Base-by-base conservation (phyloP, 2,888 invertebrate genomes). In the Heliconius ethilla region DNA sequence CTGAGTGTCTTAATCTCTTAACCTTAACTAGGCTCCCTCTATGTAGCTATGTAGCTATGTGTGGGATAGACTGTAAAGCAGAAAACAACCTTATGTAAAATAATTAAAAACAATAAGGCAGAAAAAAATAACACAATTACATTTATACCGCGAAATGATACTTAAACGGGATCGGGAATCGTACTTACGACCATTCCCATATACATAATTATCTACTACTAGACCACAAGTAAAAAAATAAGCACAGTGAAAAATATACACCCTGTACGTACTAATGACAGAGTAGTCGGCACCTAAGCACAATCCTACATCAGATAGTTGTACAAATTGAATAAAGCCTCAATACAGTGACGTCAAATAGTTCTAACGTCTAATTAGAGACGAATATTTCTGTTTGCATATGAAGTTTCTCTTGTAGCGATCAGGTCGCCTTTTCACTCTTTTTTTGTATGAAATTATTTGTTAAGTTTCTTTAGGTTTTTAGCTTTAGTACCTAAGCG, bases 271-370 rank as follows among this genome's bases (percentile, higher is more conserved):
- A 51, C 45, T 70, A 70, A 70, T 55, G 29, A 70, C 15, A 70
- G 29, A 70, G 51, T 67, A 6, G 55, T 70, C 22, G 51, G 55
- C 70, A 55, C 11, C 33, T 22, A 22, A 33, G n/a, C 15, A n/a
- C 33, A 33, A 33, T 72, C 29, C n/a, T 25, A 29, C n/a, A 59
- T 72, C n/a, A 55, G 59, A 72, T 33, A 72, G 70, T 72, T 10
- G 33, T 59, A 55, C 70, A 55, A 72, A 72, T 72, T 72, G 55
- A 59, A 72, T 33, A 33, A 72, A 72, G 33, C 33, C 33, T 45
- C 45, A 40, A 25, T 25, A 25, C 25, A 69, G 37, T 27, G 63
- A 63, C 63, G 25, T 27, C 27, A 27, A 13, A 63, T 27, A 27
- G 63, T 63, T 63, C 63, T 63, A 5, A 51, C 0, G 45, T 51